phyloP scores from a whole-genome alignment of 2,797 vertebrate genomes.

The Sandelia bainsii region DNA sequence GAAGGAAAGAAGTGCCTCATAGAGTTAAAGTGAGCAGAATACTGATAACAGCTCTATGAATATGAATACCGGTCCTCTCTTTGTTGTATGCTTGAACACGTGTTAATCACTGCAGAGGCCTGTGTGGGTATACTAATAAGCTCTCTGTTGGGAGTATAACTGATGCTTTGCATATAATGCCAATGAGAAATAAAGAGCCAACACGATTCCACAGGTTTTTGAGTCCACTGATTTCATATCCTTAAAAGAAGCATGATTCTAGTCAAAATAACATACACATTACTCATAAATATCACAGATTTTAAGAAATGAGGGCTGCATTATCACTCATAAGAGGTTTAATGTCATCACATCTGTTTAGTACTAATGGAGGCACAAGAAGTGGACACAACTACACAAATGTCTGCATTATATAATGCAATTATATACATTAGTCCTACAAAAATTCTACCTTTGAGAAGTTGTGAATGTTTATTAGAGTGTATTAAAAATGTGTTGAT shows the following conservation, averaged over 20 bases:
- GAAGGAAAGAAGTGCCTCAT: conserved; percentile 19
- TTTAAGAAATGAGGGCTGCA: not conserved
- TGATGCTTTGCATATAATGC: conserved; percentile 63
- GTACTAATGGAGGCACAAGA: conserved; percentile 10
- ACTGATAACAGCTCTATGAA: conserved; percentile 42
- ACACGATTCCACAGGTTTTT: conserved; percentile 23
- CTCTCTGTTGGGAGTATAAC: conserved; percentile 33
- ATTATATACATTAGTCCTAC: not conserved
- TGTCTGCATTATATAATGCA: not conserved
- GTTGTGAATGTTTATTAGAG: not conserved
- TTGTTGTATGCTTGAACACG: conserved; percentile 50
- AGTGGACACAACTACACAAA: conserved; percentile 2
- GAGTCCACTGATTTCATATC: conserved; percentile 29
- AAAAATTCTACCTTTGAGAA: not conserved
- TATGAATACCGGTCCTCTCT: conserved; percentile 38
- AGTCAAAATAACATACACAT: conserved; percentile 8
- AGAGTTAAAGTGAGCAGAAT: conserved; percentile 53
- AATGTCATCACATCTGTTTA: conserved; percentile 11
- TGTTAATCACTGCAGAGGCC: conserved; percentile 67
- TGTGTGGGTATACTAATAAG: conserved; percentile 69
- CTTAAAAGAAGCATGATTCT: conserved; percentile 18
- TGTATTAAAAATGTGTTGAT: not conserved
- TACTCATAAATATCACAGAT: conserved; percentile 22
- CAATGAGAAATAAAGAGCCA: conserved; percentile 22
- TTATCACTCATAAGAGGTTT: conserved; percentile 22